Percentiles rank a stretch among this genome's conserved stretches.
These are phyloP conservation scores for Coelopa pilipes DNA, from an alignment of 2,888 invertebrate species.

Conservation along the genomic window DNA sequence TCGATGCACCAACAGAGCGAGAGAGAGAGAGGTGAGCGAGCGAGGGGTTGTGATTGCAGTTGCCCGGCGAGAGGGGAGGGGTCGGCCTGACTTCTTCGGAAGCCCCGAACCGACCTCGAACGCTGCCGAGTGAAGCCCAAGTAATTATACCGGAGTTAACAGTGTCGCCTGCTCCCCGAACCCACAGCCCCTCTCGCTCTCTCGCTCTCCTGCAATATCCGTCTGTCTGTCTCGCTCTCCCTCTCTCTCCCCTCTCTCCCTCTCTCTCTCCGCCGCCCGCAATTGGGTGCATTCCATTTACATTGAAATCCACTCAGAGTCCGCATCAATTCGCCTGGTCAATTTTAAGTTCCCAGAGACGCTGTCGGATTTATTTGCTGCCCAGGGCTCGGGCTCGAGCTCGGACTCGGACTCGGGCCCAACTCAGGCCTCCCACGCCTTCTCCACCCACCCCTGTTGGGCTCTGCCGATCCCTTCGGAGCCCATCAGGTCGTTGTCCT, in stretches of 20 bases:
- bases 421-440: background rate
- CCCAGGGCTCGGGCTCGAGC: slow-evolving; percentile 4
- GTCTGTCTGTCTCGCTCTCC: no score
- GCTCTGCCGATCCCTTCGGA: no score
- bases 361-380: slow-evolving; percentile 9
- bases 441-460: no score
- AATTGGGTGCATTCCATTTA: slow-evolving; percentile 10
- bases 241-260: no score
- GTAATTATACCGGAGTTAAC: slow-evolving; percentile 21
- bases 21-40: background rate
- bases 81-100: background rate
- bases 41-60: background rate
- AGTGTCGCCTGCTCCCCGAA: background rate
- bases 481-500: background rate
- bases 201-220: background rate
- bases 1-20: background rate
- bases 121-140: slow-evolving; percentile 27
- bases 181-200: no score
- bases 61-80: no score
- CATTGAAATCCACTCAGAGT: slow-evolving; percentile 32
- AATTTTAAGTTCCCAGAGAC: slow-evolving; percentile 10
- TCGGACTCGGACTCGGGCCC: background rate
- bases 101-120: slow-evolving; percentile 16
- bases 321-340: slow-evolving; percentile 22
- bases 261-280: no score